These are phyloP conservation scores for Copidosoma aretas DNA, from an alignment of 2,888 invertebrate species.

Conservation along the genomic window DNA sequence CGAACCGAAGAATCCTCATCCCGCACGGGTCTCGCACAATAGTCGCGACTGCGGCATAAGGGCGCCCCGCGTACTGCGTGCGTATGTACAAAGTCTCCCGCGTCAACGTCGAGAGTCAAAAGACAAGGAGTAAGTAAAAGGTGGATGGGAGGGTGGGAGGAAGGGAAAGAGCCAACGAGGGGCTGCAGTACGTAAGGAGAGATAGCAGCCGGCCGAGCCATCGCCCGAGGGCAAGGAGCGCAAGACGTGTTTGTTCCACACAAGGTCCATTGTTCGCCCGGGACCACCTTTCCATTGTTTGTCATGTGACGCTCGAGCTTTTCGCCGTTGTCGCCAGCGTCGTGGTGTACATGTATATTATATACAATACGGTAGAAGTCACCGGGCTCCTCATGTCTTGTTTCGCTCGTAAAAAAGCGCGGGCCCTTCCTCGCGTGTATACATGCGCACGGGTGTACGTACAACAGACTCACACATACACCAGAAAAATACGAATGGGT, in stretches of 20 bases:
- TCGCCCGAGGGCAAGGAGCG: slow-evolving; percentile 19
- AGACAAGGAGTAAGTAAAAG: slow-evolving; percentile 7
- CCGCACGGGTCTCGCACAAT: no score
- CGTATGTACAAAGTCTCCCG: not conserved
- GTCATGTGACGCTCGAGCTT: slow-evolving; percentile 46
- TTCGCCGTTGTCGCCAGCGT: no score
- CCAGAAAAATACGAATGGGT: no score
- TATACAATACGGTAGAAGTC: not conserved
- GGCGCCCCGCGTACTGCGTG: no score
- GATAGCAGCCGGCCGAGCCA: slow-evolving; percentile 7
- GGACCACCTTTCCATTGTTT: slow-evolving; percentile 60
- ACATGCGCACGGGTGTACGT: no score
- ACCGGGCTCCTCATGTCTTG: slow-evolving; percentile 26
- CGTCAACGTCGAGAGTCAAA: not conserved
- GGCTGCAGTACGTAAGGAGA: slow-evolving; percentile 2
- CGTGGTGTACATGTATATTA: no score
- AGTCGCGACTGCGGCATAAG: no score
- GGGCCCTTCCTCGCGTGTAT: no score
- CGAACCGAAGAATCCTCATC: no score
- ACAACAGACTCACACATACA: no score
- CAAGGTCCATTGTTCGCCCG: slow-evolving; percentile 58
- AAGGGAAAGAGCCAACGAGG: not conserved
- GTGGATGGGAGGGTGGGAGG: not conserved
- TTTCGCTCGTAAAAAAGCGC: not conserved
- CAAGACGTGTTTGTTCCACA: slow-evolving; percentile 61